Percentiles rank a stretch among this genome's conserved stretches.
These are phyloP conservation scores for Anableps anableps DNA, from an alignment of 2,797 vertebrate genomes.

Conservation along the genomic window DNA sequence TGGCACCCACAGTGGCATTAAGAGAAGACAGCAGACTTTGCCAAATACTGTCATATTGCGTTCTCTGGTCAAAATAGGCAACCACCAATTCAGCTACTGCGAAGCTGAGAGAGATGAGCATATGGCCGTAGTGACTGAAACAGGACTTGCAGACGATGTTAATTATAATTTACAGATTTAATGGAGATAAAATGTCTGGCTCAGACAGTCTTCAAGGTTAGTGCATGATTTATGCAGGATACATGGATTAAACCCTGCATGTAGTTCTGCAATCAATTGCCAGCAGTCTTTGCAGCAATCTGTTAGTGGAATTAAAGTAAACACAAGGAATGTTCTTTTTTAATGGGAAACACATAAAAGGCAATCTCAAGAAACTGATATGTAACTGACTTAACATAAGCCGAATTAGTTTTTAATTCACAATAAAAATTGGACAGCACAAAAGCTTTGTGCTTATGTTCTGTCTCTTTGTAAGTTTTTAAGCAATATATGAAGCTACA, in stretches of 20 bases:
- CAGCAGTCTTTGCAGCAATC: conserved; percentile 55
- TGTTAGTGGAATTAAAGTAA: conserved; percentile 44
- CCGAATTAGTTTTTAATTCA: conserved; percentile 2
- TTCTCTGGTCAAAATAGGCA: conserved; percentile 77
- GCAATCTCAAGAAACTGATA: conserved; percentile 14
- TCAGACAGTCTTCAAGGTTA: conserved; percentile 68
- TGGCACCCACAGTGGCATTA: conserved; percentile 58
- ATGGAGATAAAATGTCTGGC: conserved; percentile 71
- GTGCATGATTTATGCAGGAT: conserved; percentile 57
- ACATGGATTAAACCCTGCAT: conserved; percentile 51
- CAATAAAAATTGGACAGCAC: neutral
- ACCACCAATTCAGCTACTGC: conserved; percentile 73
- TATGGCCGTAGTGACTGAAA: conserved; percentile 68
- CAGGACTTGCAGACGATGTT: conserved; percentile 61
- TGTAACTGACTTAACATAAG: conserved; percentile 4
- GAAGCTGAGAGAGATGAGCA: conserved; percentile 69
- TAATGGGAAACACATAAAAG: conserved; percentile 25
- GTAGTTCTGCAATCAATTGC: conserved; percentile 40
- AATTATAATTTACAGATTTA: conserved; percentile 72
- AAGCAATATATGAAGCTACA: neutral
- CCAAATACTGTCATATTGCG: conserved; percentile 76
- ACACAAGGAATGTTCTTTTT: conserved; percentile 18
- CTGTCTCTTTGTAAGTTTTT: conserved; percentile 2
- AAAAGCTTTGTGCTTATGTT: conserved; percentile 5
- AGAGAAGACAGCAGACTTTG: conserved; percentile 59